Evolutionary conservation across 2,113 vertebrate species (phyloP), one percentile per base, ranked within the genome.

Genomic region (Catharus minimus): DNA sequence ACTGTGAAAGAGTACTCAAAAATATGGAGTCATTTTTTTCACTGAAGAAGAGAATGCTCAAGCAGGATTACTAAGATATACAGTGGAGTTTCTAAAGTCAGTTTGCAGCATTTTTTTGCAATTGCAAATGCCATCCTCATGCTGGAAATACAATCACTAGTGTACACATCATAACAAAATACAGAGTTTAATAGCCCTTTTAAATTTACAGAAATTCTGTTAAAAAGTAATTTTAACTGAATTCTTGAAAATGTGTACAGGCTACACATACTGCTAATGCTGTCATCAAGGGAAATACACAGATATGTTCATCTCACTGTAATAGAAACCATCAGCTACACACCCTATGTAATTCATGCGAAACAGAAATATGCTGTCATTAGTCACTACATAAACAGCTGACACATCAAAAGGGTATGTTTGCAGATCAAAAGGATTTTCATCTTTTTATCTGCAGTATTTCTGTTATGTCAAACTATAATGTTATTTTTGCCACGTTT

Each of bases 291-390:
- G 13, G 6, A 84, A 77, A 83, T 49, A 32, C 5, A 88, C 28
- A 7, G 17, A 52, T 44, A 55, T 0, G 0, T 28, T 71, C 30
- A 46, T 38, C 47, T 57, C 23, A 18, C 22, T 84, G 30, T 32
- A 79, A n/a, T 4, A 71, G n/a, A 67, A 9, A 16, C 10, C 30
- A 91, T 41, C 44, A 58, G 38, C 27, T 32, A 39, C 60, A 32
- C 21, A 43, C 11, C 9, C 47, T 32, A 36, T 0, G 0, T 15
- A 22, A 49, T 4, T 7, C 41, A 13, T 10, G 19, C 46, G 20
- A 76, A 78, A 80, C 26, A 65, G 20, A 66, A 5, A 7, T 50
- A 74, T 10, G 17, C 38, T 66, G 56, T 57, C 14, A 30, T 26
- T 33, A 64, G 5, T 60, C 55, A 83, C 49, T 36, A 55, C 10